Evolutionary conservation across 2,888 invertebrate genomes (phyloP).

Genomic region (Acrobasis repandana): DNA sequence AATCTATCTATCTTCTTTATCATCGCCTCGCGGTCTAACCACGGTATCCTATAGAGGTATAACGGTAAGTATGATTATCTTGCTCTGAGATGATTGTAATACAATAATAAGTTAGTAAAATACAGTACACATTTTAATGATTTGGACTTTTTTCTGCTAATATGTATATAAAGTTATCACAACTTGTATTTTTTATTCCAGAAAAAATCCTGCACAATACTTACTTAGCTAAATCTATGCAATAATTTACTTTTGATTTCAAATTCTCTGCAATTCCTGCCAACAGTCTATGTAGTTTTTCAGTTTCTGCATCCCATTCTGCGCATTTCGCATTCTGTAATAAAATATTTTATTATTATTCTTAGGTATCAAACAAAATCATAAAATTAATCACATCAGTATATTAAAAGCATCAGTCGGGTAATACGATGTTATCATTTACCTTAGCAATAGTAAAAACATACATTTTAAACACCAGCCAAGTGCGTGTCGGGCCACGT

Average conservation of each 20-base stretch:
- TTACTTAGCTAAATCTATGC: slow-evolving; percentile 64
- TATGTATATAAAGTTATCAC: too few relatives aligned
- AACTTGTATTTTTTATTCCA: too few relatives aligned
- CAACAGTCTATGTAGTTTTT: slow-evolving; percentile 59
- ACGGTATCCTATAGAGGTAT: slow-evolving; percentile 54
- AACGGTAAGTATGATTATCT: background rate
- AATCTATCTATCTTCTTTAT: slow-evolving; percentile 60
- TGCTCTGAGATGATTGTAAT: too few relatives aligned
- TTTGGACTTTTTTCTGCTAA: too few relatives aligned
- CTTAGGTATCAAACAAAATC: too few relatives aligned
- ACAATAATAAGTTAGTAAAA: background rate
- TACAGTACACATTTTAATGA: background rate
- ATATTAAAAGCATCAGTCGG: background rate
- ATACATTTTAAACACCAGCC: too few relatives aligned
- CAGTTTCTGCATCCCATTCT: slow-evolving; percentile 66
- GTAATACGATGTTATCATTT: background rate
- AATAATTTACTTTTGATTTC: slow-evolving; percentile 59
- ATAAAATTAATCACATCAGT: too few relatives aligned
- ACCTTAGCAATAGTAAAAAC: too few relatives aligned
- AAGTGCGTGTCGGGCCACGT: too few relatives aligned
- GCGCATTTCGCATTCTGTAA: slow-evolving; percentile 59
- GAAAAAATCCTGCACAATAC: slow-evolving; percentile 24
- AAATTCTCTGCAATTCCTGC: slow-evolving; percentile 59
- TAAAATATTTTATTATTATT: background rate
- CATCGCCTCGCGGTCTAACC: slow-evolving; percentile 67